phyloP scores from a whole-genome alignment of 2,797 vertebrate species.

The Xerus rutilus region DNA sequence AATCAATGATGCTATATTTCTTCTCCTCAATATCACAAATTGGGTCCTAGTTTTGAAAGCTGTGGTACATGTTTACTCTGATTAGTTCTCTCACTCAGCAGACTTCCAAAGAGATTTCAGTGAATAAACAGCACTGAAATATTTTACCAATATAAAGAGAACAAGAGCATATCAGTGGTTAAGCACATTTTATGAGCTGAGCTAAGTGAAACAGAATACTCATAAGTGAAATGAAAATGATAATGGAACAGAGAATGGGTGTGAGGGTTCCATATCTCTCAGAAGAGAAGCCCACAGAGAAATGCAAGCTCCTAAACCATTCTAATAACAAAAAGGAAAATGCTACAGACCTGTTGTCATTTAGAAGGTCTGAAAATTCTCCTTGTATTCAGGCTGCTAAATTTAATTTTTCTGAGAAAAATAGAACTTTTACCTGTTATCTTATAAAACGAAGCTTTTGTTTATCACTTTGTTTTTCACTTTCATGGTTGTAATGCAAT shows the following conservation, averaged over 20 bases:
- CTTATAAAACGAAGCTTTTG: constrained; percentile 58
- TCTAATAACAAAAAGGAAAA: not conserved
- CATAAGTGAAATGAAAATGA: not conserved
- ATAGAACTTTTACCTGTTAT: constrained; percentile 45
- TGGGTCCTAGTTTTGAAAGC: constrained; percentile 39
- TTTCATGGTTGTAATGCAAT: constrained; percentile 70
- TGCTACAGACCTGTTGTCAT: not conserved
- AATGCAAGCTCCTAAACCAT: not conserved
- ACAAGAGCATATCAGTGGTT: not conserved
- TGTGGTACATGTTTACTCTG: not conserved
- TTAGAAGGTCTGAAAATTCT: not conserved
- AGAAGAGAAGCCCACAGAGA: not conserved
- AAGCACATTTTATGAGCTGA: constrained; percentile 2
- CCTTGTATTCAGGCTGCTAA: not conserved
- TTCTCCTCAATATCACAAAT: not conserved
- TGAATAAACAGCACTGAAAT: not conserved
- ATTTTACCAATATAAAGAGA: not conserved
- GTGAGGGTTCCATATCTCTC: not conserved
- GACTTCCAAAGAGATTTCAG: not conserved
- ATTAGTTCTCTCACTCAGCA: not conserved
- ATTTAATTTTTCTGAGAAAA: constrained; percentile 55
- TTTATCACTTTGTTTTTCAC: constrained; percentile 73
- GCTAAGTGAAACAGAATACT: not conserved
- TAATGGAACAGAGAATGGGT: not conserved
- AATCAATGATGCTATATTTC: not conserved